Evolutionary conservation across 2,888 invertebrate genomes (phyloP).

Genomic region (Lutraria lutraria): DNA sequence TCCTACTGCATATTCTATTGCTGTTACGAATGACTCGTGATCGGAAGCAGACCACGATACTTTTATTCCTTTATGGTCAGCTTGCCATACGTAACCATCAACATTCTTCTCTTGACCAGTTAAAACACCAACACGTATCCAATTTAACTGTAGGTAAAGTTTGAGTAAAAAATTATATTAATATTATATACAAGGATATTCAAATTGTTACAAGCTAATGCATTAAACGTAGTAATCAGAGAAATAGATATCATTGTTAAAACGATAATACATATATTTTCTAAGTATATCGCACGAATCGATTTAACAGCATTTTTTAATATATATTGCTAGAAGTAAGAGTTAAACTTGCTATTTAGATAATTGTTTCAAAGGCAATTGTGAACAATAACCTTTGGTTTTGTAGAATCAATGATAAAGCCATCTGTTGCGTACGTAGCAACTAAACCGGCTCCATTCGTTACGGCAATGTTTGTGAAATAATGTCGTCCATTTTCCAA

Average conservation of each 20-base stretch:
- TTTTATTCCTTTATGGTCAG: slow-evolving; percentile 73
- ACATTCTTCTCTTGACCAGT: slow-evolving; percentile 70
- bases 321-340: no score
- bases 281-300: no score
- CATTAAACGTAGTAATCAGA: no score
- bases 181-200: background rate
- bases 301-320: no score
- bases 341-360: no score
- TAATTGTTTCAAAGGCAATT: no score
- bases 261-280: no score
- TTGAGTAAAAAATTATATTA: no score
- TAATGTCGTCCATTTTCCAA: slow-evolving; percentile 68
- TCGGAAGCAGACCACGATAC: slow-evolving; percentile 74
- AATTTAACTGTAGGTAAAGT: slow-evolving; percentile 41
- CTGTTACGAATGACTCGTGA: slow-evolving; percentile 67
- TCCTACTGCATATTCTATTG: slow-evolving; percentile 72
- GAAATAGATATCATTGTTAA: no score
- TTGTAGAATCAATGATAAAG: slow-evolving; percentile 71
- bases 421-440: slow-evolving; percentile 74
- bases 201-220: no score
- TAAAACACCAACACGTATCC: slow-evolving; percentile 69
- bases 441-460: slow-evolving; percentile 72
- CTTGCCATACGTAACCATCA: slow-evolving; percentile 71
- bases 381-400: slow-evolving; percentile 54
- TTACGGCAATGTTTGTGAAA: slow-evolving; percentile 65